phyloP scores from a whole-genome alignment of 2,888 invertebrate genomes.

The Eledona agricola region DNA sequence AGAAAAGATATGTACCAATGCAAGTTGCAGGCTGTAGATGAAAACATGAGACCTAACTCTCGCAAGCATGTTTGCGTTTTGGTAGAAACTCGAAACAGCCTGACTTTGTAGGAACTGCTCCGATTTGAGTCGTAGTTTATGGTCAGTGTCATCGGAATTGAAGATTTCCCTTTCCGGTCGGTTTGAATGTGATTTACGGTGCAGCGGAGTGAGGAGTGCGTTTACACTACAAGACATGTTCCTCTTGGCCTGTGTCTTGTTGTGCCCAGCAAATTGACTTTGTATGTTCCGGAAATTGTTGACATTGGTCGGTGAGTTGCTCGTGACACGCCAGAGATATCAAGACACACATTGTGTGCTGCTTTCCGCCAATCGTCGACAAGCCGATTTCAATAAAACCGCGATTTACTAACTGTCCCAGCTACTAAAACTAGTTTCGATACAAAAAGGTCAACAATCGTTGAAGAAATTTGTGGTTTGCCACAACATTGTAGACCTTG shows the following conservation, averaged over 20 bases:
- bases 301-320: constrained; percentile 52
- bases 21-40: too few relatives aligned
- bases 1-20: too few relatives aligned
- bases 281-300: constrained; percentile 61
- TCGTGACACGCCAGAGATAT: constrained; percentile 50
- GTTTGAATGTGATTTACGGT: constrained; percentile 22
- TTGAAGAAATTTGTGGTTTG: constrained; percentile 3
- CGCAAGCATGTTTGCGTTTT: too few relatives aligned
- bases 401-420: constrained; percentile 25
- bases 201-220: constrained; percentile 14
- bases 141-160: background rate
- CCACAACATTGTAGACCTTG: too few relatives aligned
- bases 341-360: constrained; percentile 35
- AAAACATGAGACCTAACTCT: too few relatives aligned
- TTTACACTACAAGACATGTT: constrained; percentile 37
- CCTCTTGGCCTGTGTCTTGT: constrained; percentile 37
- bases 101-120: too few relatives aligned
- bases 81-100: too few relatives aligned
- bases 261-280: constrained; percentile 57
- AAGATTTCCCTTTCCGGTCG: constrained; percentile 17
- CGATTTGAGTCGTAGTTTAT: too few relatives aligned
- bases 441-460: constrained; percentile 2
- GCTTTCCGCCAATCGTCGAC: constrained; percentile 23
- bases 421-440: constrained; percentile 16
- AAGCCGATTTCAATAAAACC: constrained; percentile 32